Conservation (phyloP, 2,113 vertebrate species). For the Columba livia region DNA sequence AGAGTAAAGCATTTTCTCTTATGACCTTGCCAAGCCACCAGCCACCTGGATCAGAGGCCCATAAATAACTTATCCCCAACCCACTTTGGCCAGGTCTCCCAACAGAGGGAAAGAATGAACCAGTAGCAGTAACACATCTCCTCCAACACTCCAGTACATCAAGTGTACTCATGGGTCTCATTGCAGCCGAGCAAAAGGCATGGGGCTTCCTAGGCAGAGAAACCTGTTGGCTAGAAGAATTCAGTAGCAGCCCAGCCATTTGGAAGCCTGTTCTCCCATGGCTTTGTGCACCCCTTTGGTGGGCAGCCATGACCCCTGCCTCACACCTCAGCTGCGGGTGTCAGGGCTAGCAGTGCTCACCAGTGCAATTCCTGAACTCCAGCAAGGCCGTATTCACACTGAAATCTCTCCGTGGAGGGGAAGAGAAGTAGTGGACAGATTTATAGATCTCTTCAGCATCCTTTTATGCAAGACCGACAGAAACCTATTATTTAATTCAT, state of each 20-base stretch:
- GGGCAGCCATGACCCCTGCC: not conserved
- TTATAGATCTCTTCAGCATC: not conserved
- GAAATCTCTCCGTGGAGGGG: not conserved
- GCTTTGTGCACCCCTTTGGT: not conserved
- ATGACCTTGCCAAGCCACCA: not conserved
- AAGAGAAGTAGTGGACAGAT: not conserved
- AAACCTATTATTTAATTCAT: not conserved
- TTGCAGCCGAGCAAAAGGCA: not conserved
- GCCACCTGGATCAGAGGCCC: not conserved
- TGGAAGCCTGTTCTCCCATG: not conserved
- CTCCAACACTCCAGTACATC: not conserved
- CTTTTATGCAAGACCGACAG: not conserved
- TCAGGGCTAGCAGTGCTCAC: accelerated
- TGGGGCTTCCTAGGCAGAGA: not conserved
- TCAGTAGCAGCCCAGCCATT: not conserved
- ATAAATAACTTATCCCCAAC: not conserved
- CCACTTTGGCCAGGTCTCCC: not conserved
- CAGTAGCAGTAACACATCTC: not conserved
- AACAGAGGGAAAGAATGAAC: not conserved
- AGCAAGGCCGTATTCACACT: not conserved
- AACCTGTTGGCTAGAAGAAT: not conserved
- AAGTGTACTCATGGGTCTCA: not conserved
- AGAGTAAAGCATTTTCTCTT: not conserved
- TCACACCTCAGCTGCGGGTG: not conserved
- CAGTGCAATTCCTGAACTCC: not conserved